Evolutionary conservation across 2,888 invertebrate genomes (phyloP).

Genomic region (Agonopterix heracliana): DNA sequence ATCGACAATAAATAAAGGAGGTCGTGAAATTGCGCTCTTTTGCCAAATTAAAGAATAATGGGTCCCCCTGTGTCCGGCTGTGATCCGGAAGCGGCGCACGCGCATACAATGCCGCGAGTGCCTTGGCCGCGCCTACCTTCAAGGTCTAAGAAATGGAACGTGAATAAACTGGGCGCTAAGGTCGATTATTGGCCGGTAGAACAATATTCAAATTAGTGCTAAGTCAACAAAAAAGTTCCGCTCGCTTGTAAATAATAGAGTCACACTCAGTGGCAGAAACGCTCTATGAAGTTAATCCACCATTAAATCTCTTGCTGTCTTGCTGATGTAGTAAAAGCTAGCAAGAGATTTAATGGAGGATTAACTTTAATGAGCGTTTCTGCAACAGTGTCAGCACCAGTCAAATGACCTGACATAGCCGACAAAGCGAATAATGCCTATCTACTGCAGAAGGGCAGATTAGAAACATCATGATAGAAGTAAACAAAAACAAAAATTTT

Average conservation of each 20-base stretch:
- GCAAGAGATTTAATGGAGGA: no score
- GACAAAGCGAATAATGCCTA: background rate
- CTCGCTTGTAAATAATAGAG: background rate
- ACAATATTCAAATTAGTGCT: background rate
- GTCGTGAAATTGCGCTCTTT: slow-evolving; percentile 9
- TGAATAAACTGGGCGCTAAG: slow-evolving; percentile 30
- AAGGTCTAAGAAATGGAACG: slow-evolving; percentile 70
- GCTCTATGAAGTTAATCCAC: no score
- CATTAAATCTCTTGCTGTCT: no score
- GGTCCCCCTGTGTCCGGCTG: slow-evolving; percentile 29
- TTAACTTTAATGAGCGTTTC: no score
- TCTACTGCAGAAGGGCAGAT: no score
- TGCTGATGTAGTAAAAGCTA: no score
- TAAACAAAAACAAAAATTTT: background rate
- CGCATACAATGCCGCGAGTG: slow-evolving; percentile 30
- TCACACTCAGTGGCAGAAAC: background rate
- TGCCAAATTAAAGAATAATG: slow-evolving; percentile 6
- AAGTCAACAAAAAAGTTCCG: background rate
- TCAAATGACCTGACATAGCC: background rate
- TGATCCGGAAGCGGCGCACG: slow-evolving; percentile 46
- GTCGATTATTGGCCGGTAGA: slow-evolving; percentile 22
- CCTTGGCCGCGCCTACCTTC: slow-evolving; percentile 41
- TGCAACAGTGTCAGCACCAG: no score
- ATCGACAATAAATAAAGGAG: slow-evolving; percentile 4
- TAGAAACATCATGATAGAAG: background rate